phyloP scores from a whole-genome alignment of 2,113 vertebrate species.

The Podarcis muralis region DNA sequence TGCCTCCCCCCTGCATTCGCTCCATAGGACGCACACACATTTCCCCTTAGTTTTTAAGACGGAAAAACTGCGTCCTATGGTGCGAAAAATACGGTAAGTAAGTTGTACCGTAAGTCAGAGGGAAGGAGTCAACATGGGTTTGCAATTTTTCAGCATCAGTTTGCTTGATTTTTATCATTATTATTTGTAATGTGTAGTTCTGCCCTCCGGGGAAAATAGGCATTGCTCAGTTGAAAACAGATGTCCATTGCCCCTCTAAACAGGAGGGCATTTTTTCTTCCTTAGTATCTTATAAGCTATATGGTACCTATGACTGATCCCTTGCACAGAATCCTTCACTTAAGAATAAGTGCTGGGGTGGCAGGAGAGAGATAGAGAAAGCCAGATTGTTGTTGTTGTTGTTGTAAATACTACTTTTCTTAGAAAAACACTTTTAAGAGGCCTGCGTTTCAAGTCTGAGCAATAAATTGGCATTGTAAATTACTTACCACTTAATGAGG shows the following conservation, averaged over 20 bases:
- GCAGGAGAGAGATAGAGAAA: not conserved
- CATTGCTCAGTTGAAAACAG: not conserved
- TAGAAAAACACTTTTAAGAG: constrained; percentile 37
- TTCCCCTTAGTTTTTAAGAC: too few relatives aligned
- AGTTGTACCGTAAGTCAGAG: not conserved
- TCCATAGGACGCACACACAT: too few relatives aligned
- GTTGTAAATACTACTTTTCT: constrained; percentile 34
- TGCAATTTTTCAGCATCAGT: not conserved
- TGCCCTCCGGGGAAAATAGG: not conserved
- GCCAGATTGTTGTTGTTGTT: constrained; percentile 15
- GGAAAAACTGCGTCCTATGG: too few relatives aligned
- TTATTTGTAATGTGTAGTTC: not conserved
- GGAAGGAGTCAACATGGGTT: not conserved
- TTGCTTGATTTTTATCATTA: too few relatives aligned
- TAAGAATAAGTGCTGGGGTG: not conserved
- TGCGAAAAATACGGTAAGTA: too few relatives aligned
- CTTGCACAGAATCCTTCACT: not conserved
- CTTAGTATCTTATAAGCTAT: not conserved
- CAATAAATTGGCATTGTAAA: constrained; percentile 60
- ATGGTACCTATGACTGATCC: not conserved
- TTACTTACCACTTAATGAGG: constrained; percentile 50
- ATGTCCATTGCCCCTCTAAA: not conserved
- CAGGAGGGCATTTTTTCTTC: constrained; percentile 6
- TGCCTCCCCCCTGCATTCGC: too few relatives aligned
- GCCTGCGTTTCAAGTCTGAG: constrained; percentile 55